Base-by-base conservation (phyloP, 2,888 invertebrate genomes). In the Anarsia innoxiella region DNA sequence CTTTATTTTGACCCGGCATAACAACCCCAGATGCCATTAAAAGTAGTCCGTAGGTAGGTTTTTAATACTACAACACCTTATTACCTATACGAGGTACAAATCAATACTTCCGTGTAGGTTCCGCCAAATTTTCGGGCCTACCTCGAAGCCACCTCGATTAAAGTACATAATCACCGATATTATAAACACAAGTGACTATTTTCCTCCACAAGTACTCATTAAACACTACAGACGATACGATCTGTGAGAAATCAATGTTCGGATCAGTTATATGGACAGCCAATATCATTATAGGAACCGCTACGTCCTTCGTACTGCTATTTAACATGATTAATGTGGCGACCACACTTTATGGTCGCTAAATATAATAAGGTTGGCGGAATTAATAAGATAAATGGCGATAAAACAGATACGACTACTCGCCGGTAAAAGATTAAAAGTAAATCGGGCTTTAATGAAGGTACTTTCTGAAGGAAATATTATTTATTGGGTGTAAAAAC, bases 211-310 rank as follows among this genome's bases (percentile, higher is more conserved):
- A 19, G 23, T 23, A 4, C 12, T 23, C 23, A 31, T 31, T 31
- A 31, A 23, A 11, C 5, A 25, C 31, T 13, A n/a, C 31, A 12
- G 28, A 3, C 25, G 31, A 31, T 31, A 31, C 23, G 31, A 31
- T 31, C 27, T 35, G 26, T 23, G 29, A 36, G 14, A 36, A 36
- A 36, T 36, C 25, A 36, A 36, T 36, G 30, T 25, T 23, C 36
- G 25, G 37, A 40, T 40, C 44, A 33, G 42, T 44, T 15, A 40
- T 33, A 46, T 44, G 41, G 44, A 41, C 30, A 39, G 25, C 34
- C 41, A 37, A 45, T 46, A 46, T 37, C 37, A 42, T 46, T 41
- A 41, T 42, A 39, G 29, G 32, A 44, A 46, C 39, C 40, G 39
- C 39, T 39, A 33, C 19, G 41, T 27, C 48, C 45, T 45, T 42